Evolutionary conservation across 2,888 invertebrate species (phyloP).

Genomic region (Nysson spinosus): DNA sequence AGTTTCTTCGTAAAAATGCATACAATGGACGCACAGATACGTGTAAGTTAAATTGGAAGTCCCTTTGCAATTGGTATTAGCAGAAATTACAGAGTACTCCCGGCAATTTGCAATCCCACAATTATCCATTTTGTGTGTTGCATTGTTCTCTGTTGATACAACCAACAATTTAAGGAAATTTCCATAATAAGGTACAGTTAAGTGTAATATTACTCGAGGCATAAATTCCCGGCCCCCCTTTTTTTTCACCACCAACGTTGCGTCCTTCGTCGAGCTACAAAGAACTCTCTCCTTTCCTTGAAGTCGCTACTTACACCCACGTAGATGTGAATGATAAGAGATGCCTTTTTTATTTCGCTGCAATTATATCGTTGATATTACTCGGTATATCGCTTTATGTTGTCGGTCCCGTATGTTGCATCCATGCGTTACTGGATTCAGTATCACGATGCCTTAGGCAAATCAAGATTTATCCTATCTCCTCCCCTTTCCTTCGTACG

Average conservation of each 20-base stretch:
- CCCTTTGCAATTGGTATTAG: constrained; percentile 61
- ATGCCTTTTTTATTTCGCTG: constrained; percentile 56
- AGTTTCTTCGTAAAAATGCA: not conserved
- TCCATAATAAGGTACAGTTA: constrained; percentile 66
- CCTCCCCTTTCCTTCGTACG: not conserved
- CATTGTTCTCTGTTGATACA: constrained; percentile 60
- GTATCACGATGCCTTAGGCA: constrained; percentile 21
- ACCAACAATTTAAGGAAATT: constrained; percentile 65
- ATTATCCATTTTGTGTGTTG: constrained; percentile 70
- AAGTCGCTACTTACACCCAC: constrained; percentile 24
- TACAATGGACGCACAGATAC: not conserved
- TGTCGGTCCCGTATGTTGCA: constrained; percentile 46
- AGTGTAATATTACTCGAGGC: constrained; percentile 57
- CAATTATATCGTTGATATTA: constrained; percentile 60
- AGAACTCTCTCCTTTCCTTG: constrained; percentile 14
- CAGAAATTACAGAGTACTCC: constrained; percentile 59
- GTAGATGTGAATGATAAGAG: constrained; percentile 48
- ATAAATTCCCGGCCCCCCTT: constrained; percentile 55
- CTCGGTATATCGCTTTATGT: constrained; percentile 30
- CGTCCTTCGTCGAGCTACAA: constrained; percentile 38
- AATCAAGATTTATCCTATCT: constrained; percentile 29
- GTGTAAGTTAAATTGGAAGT: constrained; percentile 42
- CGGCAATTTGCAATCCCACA: constrained; percentile 60
- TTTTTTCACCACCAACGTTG: constrained; percentile 38
- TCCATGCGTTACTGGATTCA: constrained; percentile 17